Evolutionary conservation across 2,113 vertebrate species (phyloP).

Genomic region (Sporophila hypoxantha): DNA sequence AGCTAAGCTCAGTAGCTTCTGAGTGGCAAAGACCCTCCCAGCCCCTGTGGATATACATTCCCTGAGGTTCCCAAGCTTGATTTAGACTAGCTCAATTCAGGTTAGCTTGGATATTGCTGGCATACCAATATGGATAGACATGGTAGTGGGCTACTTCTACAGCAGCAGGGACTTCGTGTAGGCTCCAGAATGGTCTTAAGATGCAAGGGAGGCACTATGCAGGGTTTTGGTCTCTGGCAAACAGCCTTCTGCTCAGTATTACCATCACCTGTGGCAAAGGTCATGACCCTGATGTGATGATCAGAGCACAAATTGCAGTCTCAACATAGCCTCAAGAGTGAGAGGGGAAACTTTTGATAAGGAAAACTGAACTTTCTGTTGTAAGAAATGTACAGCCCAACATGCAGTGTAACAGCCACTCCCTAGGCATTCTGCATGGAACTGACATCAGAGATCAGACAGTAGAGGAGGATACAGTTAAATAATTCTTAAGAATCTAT

Average conservation of each 20-base stretch:
- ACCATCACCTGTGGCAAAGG: background rate
- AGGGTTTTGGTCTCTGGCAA: background rate
- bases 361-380: background rate
- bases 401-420: rapidly evolving
- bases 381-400: background rate
- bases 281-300: background rate
- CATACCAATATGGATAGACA: background rate
- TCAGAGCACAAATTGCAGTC: background rate
- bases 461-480: background rate
- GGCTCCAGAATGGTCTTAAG: background rate
- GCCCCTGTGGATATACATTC: background rate
- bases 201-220: background rate
- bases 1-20: background rate
- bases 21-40: background rate
- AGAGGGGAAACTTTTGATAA: background rate
- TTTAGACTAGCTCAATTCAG: background rate
- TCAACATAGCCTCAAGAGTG: background rate
- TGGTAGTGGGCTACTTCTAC: background rate
- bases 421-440: background rate
- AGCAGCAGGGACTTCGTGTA: background rate
- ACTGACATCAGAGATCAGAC: background rate
- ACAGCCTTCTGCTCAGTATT: background rate
- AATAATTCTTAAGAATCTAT: background rate
- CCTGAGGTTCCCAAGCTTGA: background rate
- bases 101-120: background rate